These are phyloP conservation scores for Choloepus hoffmanni DNA, from an alignment of 2,113 vertebrate species.

Conservation along the genomic window DNA sequence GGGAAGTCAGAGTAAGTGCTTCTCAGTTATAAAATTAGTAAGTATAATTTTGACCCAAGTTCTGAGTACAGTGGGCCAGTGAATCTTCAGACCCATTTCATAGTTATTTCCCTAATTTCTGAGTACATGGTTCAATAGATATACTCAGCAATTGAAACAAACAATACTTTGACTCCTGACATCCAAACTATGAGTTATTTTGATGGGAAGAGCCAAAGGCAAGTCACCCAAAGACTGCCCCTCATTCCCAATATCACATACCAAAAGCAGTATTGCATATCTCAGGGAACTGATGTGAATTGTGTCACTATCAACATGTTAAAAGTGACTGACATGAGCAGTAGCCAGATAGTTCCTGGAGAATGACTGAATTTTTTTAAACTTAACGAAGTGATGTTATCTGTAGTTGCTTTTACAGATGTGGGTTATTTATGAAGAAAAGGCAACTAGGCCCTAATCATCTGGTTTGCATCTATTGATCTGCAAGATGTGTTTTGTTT, in stretches of 20 bases:
- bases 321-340: neutral
- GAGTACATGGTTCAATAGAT: neutral
- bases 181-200: neutral
- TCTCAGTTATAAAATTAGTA: neutral
- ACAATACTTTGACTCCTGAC: neutral
- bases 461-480: neutral
- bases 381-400: neutral
- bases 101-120: neutral
- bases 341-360: neutral
- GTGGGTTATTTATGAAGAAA: neutral
- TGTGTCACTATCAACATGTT: neutral
- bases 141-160: neutral
- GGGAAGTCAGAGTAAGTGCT: neutral
- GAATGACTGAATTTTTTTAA: neutral
- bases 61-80: neutral
- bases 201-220: neutral
- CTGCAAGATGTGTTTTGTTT: neutral
- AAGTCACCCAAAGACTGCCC: neutral
- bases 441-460: neutral
- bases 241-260: neutral
- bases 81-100: too few relatives aligned
- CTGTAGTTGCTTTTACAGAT: neutral
- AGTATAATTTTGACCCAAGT: neutral
- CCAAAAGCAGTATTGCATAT: neutral
- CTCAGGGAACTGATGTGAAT: neutral